These are phyloP conservation scores for Zosterops pallidus DNA, from an alignment of 2,113 vertebrate genomes.

Conservation along the genomic window DNA sequence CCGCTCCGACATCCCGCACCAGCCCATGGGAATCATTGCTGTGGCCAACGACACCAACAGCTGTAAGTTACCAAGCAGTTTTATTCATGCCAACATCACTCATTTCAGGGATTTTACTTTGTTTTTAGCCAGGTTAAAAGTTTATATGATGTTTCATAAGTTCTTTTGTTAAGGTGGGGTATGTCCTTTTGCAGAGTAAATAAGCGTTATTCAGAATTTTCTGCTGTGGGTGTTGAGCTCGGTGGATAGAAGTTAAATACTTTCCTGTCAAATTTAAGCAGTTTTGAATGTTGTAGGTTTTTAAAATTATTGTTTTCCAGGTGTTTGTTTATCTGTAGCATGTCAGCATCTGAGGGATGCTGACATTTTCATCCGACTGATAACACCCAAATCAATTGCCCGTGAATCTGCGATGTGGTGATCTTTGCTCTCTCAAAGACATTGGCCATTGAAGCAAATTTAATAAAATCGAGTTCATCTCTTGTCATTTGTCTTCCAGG, in stretches of 20 bases:
- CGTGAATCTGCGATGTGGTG: background rate
- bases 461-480: background rate
- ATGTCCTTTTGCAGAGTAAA: background rate
- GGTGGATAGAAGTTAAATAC: background rate
- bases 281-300: background rate
- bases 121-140: background rate
- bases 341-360: background rate
- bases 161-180: background rate
- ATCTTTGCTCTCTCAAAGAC: background rate
- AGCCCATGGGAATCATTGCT: slow-evolving; percentile 96
- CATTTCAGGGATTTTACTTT: background rate
- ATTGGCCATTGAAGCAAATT: background rate
- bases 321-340: background rate
- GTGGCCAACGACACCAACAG: slow-evolving; percentile 94
- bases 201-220: background rate
- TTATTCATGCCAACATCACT: background rate
- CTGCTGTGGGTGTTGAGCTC: background rate
- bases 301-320: background rate
- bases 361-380: background rate
- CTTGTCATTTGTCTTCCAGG: slow-evolving; percentile 75
- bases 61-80: slow-evolving; percentile 81
- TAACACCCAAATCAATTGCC: background rate
- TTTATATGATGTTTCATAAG: background rate
- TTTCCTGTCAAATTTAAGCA: background rate
- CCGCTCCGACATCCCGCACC: slow-evolving; percentile 93